These are phyloP conservation scores for Parnassius mnemosyne DNA, from an alignment of 2,888 invertebrate genomes.

Conservation along the genomic window DNA sequence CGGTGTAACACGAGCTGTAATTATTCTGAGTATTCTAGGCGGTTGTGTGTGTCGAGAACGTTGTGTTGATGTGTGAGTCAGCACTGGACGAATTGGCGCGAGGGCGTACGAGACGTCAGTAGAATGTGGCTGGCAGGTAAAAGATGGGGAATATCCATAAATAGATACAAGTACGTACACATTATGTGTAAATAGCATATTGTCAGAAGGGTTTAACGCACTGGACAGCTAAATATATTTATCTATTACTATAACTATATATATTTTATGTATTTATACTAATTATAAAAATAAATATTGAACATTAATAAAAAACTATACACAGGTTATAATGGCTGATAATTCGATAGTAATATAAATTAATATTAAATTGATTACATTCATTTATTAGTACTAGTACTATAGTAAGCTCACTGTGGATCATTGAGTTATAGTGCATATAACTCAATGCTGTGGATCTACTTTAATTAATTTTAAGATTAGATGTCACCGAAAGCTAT, in stretches of 20 bases:
- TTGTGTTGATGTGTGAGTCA: conserved; percentile 31
- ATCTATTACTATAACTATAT: background rate
- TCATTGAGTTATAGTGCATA: too few relatives aligned
- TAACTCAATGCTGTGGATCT: too few relatives aligned
- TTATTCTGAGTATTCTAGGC: conserved; percentile 11
- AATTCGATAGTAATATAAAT: too few relatives aligned
- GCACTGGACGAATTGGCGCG: conserved; percentile 39
- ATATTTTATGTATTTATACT: too few relatives aligned
- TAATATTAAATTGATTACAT: too few relatives aligned
- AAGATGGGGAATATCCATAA: conserved; percentile 40
- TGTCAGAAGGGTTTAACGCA: conserved; percentile 10
- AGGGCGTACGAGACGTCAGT: conserved; percentile 38
- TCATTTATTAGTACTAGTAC: too few relatives aligned
- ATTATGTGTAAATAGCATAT: conserved; percentile 21
- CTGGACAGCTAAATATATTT: background rate
- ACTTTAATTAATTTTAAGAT: too few relatives aligned
- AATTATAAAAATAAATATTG: too few relatives aligned
- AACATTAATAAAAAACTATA: too few relatives aligned
- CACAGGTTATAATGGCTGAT: too few relatives aligned
- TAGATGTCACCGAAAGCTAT: too few relatives aligned
- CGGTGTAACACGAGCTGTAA: conserved; percentile 15
- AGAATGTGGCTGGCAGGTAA: conserved; percentile 40
- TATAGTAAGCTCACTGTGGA: too few relatives aligned
- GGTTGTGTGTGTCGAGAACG: conserved; percentile 10
- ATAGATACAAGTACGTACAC: conserved; percentile 35